Conservation (phyloP, 1,140 invertebrate genomes). For the Lithobius niger region DNA sequence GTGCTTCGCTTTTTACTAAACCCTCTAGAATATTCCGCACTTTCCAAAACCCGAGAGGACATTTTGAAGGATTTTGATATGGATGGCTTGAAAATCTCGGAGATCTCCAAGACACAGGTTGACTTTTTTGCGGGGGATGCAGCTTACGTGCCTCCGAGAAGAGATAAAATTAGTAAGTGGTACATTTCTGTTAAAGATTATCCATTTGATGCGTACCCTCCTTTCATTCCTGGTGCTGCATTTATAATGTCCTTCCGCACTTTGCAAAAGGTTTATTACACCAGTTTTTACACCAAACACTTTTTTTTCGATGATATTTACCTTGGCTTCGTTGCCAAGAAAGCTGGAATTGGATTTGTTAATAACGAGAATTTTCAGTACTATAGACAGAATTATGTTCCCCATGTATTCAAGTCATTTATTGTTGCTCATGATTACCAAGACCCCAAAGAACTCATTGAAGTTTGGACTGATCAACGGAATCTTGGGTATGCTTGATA, state of each 20-base stretch:
- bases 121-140: slow-evolving; percentile 60
- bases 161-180: slow-evolving; percentile 70
- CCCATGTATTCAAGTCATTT: slow-evolving; percentile 53
- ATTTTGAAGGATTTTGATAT: slow-evolving; percentile 2
- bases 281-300: slow-evolving; percentile 62
- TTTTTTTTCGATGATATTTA: slow-evolving; percentile 83
- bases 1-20: slow-evolving; percentile 58
- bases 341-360: slow-evolving; percentile 54
- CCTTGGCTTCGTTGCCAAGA: slow-evolving; percentile 64
- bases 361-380: slow-evolving; percentile 75
- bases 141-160: slow-evolving; percentile 56
- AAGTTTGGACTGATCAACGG: slow-evolving; percentile 66
- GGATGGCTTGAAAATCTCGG: too few relatives aligned
- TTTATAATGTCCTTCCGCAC: slow-evolving; percentile 62
- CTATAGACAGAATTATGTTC: slow-evolving; percentile 55
- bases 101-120: too few relatives aligned
- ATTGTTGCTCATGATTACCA: slow-evolving; percentile 72
- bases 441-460: slow-evolving; percentile 51
- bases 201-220: slow-evolving; percentile 71
- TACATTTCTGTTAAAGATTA: slow-evolving; percentile 71
- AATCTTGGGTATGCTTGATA: slow-evolving; percentile 58
- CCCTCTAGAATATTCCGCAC: slow-evolving; percentile 49
- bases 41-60: slow-evolving; percentile 22
- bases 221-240: slow-evolving; percentile 77
- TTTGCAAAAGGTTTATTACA: slow-evolving; percentile 56